Conservation (phyloP, 2,888 invertebrate genomes). For the Saturnia japonica region DNA sequence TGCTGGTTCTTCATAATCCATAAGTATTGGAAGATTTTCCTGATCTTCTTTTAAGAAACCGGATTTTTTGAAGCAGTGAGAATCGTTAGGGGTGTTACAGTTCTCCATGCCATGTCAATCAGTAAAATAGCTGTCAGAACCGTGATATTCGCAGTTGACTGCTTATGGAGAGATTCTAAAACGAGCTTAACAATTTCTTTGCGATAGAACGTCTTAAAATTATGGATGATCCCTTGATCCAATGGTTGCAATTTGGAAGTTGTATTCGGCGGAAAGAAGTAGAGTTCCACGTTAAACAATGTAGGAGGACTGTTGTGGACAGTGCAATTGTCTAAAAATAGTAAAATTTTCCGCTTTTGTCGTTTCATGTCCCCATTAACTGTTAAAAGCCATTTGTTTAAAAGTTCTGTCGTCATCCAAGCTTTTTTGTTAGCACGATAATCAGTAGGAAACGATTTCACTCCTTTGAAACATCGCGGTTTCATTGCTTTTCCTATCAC, state of each 20-base stretch:
- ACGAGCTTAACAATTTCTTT: conserved; percentile 25
- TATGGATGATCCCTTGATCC: conserved; percentile 27
- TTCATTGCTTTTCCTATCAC: no score
- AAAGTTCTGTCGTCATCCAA: neutral
- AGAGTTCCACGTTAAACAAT: conserved; percentile 27
- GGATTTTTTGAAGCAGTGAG: conserved; percentile 29
- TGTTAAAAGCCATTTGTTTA: neutral
- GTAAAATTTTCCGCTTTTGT: neutral
- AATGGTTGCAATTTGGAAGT: conserved; percentile 28
- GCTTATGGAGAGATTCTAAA: conserved; percentile 29
- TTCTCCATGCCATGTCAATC: conserved; percentile 28
- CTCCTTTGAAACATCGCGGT: no score
- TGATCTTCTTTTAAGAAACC: conserved; percentile 24
- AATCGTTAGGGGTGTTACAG: conserved; percentile 30
- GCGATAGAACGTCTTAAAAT: conserved; percentile 24
- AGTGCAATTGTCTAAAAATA: conserved; percentile 25
- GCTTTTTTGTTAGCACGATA: conserved; percentile 15
- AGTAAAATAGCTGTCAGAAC: conserved; percentile 30
- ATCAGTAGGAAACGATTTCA: no score
- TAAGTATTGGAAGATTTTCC: conserved; percentile 26
- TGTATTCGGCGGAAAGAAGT: conserved; percentile 29
- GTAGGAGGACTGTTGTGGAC: conserved; percentile 28
- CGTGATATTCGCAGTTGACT: conserved; percentile 29
- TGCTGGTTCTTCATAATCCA: conserved; percentile 31
- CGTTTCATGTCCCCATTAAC: neutral